Conservation (phyloP, 2,888 invertebrate species). For the Cataglyphis cursor region DNA sequence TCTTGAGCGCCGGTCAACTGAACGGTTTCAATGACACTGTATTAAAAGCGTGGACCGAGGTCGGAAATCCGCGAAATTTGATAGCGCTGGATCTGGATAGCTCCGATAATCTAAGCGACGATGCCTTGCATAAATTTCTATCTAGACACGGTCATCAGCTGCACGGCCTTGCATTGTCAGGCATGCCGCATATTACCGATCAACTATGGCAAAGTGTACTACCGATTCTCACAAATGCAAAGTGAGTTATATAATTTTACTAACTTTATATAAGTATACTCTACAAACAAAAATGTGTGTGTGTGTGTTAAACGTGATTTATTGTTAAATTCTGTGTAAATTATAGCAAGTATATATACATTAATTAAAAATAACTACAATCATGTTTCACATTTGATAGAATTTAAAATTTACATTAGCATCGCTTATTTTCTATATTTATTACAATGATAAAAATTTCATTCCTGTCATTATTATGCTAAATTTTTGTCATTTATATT, state of each 20-base stretch:
- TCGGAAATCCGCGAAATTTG: conserved; percentile 92
- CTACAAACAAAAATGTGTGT: background rate
- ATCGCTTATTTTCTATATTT: background rate
- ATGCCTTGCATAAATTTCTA: conserved; percentile 96
- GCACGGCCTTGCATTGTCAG: conserved; percentile 95
- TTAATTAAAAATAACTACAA: background rate
- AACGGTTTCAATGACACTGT: conserved; percentile 99
- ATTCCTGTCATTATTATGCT: background rate
- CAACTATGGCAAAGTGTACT: conserved; percentile 99
- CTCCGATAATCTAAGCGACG: conserved; percentile 98
- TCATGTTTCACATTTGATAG: background rate
- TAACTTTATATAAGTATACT: background rate
- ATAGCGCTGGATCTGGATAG: conserved; percentile 97
- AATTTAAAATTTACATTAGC: background rate
- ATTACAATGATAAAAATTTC: background rate
- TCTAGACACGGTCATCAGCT: conserved; percentile 96
- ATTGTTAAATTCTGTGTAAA: background rate
- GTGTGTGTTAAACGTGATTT: background rate
- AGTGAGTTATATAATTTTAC: conserved; percentile 88
- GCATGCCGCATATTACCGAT: conserved; percentile 99
- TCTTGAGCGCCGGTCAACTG: conserved; percentile 97
- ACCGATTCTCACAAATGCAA: conserved; percentile 96
- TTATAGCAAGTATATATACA: background rate
- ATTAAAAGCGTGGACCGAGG: conserved; percentile 96
- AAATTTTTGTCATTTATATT: background rate